Evolutionary conservation across 1,140 invertebrate genomes (phyloP).

Genomic region (Neodiprion lecontei): DNA sequence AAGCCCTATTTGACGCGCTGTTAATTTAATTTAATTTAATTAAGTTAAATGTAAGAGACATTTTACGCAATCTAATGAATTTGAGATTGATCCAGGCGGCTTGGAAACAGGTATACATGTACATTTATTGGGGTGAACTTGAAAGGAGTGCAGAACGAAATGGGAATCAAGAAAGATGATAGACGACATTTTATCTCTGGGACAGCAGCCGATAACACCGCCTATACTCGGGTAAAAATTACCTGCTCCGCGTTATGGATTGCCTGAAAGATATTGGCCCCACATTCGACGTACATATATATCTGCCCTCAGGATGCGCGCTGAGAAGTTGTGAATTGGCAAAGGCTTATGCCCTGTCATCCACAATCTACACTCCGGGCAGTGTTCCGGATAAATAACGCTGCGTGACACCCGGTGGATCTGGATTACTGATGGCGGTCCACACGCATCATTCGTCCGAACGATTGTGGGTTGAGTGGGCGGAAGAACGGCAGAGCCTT

Average conservation of each 20-base stretch:
- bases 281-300: neutral
- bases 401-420: neutral
- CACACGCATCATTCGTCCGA: conserved; percentile 6
- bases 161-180: neutral
- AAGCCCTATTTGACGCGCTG: too few relatives aligned
- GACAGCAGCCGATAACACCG: too few relatives aligned
- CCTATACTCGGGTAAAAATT: neutral
- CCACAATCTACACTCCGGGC: neutral
- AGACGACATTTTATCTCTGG: neutral
- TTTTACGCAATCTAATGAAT: too few relatives aligned
- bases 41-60: too few relatives aligned
- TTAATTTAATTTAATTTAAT: too few relatives aligned
- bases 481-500: neutral
- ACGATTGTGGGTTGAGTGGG: neutral
- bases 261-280: neutral
- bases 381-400: neutral
- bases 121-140: too few relatives aligned
- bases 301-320: neutral
- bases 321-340: neutral
- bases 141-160: too few relatives aligned
- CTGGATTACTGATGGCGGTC: conserved; percentile 6
- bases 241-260: conserved; percentile 1
- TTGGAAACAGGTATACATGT: too few relatives aligned
- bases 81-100: too few relatives aligned
- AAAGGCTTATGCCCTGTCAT: neutral